Conservation (phyloP, 2,888 invertebrate species). For the Lydus trimaculatus region DNA sequence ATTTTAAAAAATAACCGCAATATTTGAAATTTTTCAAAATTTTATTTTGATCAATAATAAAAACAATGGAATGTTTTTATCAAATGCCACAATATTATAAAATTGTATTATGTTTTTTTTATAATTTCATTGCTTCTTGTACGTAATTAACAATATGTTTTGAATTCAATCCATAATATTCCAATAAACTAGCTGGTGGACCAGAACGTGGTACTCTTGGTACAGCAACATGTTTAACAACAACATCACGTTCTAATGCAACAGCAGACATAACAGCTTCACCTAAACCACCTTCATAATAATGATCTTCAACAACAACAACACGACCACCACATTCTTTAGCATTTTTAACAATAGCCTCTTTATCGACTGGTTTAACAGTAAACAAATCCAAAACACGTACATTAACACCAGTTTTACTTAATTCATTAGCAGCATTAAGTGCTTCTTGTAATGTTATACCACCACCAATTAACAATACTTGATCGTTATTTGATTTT, state of each 20-base stretch:
- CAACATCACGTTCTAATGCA: constrained; percentile 72
- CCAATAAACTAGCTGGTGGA: constrained; percentile 83
- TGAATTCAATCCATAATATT: constrained; percentile 88
- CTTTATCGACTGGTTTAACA: constrained; percentile 91
- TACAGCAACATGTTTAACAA: constrained; percentile 83
- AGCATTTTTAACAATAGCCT: constrained; percentile 78
- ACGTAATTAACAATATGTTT: constrained; percentile 75
- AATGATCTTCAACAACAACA: constrained; percentile 97
- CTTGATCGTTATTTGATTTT: constrained; percentile 77
- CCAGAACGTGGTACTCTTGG: constrained; percentile 90
- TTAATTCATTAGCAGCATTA: constrained; percentile 79
- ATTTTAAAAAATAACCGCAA: no score
- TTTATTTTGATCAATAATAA: constrained; percentile 17
- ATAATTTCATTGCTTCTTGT: constrained; percentile 66
- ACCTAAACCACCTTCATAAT: constrained; percentile 94
- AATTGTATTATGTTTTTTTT: no score
- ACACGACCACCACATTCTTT: constrained; percentile 80
- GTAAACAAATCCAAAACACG: constrained; percentile 96
- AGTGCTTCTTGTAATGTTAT: constrained; percentile 93
- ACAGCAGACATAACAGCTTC: constrained; percentile 91
- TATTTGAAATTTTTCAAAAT: constrained; percentile 6
- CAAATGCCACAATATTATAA: no score
- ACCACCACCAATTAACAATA: constrained; percentile 90
- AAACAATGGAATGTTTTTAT: constrained; percentile 7
- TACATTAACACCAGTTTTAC: constrained; percentile 73